Percentiles rank a stretch among this genome's conserved stretches.
phyloP scores from a whole-genome alignment of 2,888 invertebrate species.

The Melieria crassipennis region DNA sequence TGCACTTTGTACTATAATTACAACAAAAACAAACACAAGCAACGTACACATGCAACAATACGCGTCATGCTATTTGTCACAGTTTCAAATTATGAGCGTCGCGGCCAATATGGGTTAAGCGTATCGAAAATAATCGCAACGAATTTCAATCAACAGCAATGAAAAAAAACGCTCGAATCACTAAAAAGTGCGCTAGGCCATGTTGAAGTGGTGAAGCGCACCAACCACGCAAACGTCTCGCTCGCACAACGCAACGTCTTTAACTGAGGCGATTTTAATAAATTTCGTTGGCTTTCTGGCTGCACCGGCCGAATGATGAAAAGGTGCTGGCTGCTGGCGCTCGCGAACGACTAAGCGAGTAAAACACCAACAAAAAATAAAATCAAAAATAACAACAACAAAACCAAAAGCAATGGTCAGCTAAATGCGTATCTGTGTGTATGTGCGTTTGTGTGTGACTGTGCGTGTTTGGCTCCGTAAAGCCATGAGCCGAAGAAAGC shows the following conservation, averaged over 20 bases:
- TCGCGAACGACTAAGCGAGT: not conserved
- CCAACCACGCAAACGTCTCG: slow-evolving; percentile 24
- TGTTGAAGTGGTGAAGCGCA: not conserved
- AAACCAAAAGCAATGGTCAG: not conserved
- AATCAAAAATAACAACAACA: not conserved
- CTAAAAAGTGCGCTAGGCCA: too few relatives aligned
- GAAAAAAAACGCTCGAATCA: too few relatives aligned
- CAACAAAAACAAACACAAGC: too few relatives aligned
- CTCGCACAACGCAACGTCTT: slow-evolving; percentile 33
- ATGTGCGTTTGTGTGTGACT: not conserved
- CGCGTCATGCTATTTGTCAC: too few relatives aligned
- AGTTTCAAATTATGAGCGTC: too few relatives aligned
- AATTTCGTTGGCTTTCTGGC: slow-evolving; percentile 25
- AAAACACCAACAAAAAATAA: not conserved
- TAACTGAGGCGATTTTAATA: slow-evolving; percentile 34
- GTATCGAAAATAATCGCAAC: too few relatives aligned
- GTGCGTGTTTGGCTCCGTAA: not conserved
- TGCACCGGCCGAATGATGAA: not conserved
- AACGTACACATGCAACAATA: too few relatives aligned
- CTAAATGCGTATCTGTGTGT: not conserved
- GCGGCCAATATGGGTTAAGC: too few relatives aligned
- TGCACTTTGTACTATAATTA: too few relatives aligned
- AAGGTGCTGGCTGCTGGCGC: slow-evolving; percentile 9
- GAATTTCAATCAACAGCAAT: too few relatives aligned
- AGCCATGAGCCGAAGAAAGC: slow-evolving; percentile 23